Evolutionary conservation across 1,140 invertebrate species (phyloP).

Genomic region (Magallana angulata): DNA sequence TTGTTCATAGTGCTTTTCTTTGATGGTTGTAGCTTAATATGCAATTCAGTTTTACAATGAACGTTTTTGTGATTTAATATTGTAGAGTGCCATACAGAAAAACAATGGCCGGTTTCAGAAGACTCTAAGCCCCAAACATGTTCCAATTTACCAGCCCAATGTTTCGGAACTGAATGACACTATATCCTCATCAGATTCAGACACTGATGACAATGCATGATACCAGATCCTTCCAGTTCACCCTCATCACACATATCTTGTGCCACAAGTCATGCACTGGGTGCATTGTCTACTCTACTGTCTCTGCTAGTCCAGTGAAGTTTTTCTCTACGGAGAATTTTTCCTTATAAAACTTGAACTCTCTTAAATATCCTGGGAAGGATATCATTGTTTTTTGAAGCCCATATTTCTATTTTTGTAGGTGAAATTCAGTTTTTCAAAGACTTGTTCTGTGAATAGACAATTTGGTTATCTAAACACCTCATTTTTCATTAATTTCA

Average conservation of each 20-base stretch:
- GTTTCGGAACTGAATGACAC: constrained; percentile 69
- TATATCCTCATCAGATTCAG: constrained; percentile 49
- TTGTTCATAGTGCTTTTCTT: neutral
- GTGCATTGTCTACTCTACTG: constrained; percentile 10
- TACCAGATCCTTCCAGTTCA: constrained; percentile 8
- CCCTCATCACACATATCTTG: constrained; percentile 35
- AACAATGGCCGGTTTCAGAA: constrained; percentile 43
- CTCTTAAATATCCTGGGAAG: neutral
- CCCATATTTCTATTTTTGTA: too few relatives aligned
- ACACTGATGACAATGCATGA: constrained; percentile 33
- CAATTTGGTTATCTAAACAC: neutral
- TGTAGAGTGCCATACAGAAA: neutral
- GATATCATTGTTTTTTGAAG: neutral
- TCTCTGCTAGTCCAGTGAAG: constrained; percentile 38
- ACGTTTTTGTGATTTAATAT: neutral
- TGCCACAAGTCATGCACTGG: constrained; percentile 40
- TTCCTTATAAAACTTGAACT: constrained; percentile 30
- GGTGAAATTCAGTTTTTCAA: neutral
- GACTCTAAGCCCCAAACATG: constrained; percentile 69
- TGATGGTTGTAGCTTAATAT: neutral
- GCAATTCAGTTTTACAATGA: too few relatives aligned
- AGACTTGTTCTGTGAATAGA: neutral
- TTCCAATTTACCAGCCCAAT: constrained; percentile 65
- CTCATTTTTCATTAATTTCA: neutral
- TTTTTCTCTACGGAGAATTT: neutral